Evolutionary conservation across 2,888 invertebrate species (phyloP).

Genomic region (Amphipoea lucens): DNA sequence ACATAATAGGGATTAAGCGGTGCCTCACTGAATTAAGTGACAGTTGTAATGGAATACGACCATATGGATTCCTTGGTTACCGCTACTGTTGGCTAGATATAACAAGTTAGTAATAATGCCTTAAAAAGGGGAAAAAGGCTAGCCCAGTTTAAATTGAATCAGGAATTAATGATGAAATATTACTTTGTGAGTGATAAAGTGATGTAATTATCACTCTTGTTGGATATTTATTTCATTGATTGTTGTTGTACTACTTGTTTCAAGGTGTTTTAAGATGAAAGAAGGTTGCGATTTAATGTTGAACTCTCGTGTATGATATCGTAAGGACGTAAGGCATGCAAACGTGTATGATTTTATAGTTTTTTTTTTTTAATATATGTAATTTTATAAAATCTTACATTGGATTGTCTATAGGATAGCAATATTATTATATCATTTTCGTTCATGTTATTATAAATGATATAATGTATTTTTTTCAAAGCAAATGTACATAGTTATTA

Average conservation of each 20-base stretch:
- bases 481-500: background rate
- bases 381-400: background rate
- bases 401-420: background rate
- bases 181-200: constrained; percentile 6
- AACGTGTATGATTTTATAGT: background rate
- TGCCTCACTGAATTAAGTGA: constrained; percentile 57
- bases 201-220: constrained; percentile 33
- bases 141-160: constrained; percentile 32
- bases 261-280: constrained; percentile 28
- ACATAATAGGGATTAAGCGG: constrained; percentile 40
- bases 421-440: background rate
- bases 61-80: constrained; percentile 30
- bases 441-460: background rate
- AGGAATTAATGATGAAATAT: constrained; percentile 52
- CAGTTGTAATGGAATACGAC: constrained; percentile 55
- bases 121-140: constrained; percentile 42
- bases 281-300: constrained; percentile 12
- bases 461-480: background rate
- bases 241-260: constrained; percentile 2
- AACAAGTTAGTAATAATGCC: constrained; percentile 50
- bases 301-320: background rate
- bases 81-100: background rate
- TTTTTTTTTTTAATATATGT: background rate
- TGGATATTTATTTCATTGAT: constrained; percentile 11
- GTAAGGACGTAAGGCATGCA: background rate